Evolutionary conservation across 1,140 invertebrate species (phyloP), one percentile per base, ranked within the genome.

Genomic region (Solenopsis invicta): DNA sequence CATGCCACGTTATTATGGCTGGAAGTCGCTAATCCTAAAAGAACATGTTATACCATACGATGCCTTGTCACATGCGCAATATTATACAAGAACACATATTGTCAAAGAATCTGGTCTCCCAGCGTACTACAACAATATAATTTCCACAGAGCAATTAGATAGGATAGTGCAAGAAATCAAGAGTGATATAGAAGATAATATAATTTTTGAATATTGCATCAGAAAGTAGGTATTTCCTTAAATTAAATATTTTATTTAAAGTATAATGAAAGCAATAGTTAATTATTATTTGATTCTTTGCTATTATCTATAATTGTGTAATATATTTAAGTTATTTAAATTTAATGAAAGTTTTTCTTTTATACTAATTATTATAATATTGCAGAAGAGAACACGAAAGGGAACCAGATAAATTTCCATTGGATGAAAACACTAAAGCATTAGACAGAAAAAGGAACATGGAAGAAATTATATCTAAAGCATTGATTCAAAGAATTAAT

Each of bases 1-100:
- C 93, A 97, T 98, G 96, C 97, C 97, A 8, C 96, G 96, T 69
- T 98, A 97, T 93, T 98, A 98, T 94, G 98, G 98, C 9, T 98
- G 96, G 95, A 96, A 96, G 87, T 96, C 96, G 45, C 92, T 97
- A 34, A 94, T 96, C 85, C 92, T 98, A 6, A 92, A 95, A 1
- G 97, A 98, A 92, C 93, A 96, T 67, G 66, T 87, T 29, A 91
- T 97, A 66, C 96, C 96, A 4, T 98, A 98, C 90, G 97, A 98
- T 94, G 95, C 96, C 54, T 93, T 98, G 90, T 94, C 96, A 8
- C 94, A 97, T 56, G 95, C 96, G 13, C 97, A 98, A 91, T 96
- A 97, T 92, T 96, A 97, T 62, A 98, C 98, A 10, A 96, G 96
- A 93, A 98, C 97, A 13, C 96, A 97, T 88, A 86, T 97, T 2